A percentile compares a stretch with the other conserved stretches of the same genome.
Evolutionary conservation across 2,797 vertebrate genomes (phyloP).

Genomic region (Buceros bicornis): DNA sequence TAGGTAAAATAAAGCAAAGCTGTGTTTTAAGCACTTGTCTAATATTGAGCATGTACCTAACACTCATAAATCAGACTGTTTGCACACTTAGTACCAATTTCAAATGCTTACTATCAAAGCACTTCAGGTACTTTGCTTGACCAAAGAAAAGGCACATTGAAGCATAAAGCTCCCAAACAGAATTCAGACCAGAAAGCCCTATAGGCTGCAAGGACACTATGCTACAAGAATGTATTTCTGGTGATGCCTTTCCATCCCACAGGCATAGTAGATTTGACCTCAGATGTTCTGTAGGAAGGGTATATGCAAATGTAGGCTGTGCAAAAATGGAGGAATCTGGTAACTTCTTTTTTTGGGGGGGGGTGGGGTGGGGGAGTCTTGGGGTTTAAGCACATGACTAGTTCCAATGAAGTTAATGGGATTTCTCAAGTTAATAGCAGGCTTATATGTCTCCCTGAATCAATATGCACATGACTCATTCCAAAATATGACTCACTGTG

Average conservation of each 20-base stretch:
- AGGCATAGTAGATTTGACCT: neutral
- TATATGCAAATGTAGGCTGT: neutral
- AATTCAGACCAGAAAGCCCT: neutral
- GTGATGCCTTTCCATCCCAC: neutral
- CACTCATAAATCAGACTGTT: neutral
- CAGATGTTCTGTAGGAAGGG: neutral
- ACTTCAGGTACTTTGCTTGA: neutral
- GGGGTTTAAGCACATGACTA: conserved; percentile 12
- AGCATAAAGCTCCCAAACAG: neutral
- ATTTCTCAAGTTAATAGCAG: conserved; percentile 39
- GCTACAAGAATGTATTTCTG: neutral
- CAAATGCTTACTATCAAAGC: neutral
- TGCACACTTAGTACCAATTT: neutral
- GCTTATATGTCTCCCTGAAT: neutral
- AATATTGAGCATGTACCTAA: neutral
- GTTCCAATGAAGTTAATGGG: conserved; percentile 31
- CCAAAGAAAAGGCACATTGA: neutral
- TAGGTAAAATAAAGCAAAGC: neutral
- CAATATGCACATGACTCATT: conserved; percentile 56
- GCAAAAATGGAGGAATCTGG: neutral
- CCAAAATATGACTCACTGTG: conserved; percentile 52
- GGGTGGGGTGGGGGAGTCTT: neutral
- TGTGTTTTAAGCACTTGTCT: neutral
- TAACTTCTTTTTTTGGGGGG: neutral
- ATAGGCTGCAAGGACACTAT: neutral